Percentiles rank a stretch among this genome's conserved stretches.
Evolutionary conservation across 2,797 vertebrate species (phyloP).

Genomic region (Melanotaenia boesemani): DNA sequence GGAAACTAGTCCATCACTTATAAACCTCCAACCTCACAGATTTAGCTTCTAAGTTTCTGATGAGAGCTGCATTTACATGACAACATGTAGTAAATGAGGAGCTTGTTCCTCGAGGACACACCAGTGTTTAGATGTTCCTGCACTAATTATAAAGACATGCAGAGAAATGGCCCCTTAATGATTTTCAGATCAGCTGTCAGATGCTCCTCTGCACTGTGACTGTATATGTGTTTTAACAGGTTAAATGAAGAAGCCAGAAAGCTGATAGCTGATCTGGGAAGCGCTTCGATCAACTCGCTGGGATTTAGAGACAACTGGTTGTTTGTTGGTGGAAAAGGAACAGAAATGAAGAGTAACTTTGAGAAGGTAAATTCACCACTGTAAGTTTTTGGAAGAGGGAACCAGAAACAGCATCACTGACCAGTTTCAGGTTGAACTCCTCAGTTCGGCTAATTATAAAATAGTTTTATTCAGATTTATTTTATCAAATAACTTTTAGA

Average conservation of each 20-base stretch:
- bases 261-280: conserved; percentile 88
- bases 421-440: too few species aligned
- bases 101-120: background rate
- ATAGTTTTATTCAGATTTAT: too few species aligned
- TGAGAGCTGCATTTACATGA: too few species aligned
- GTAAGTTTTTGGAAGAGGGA: background rate
- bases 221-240: conserved; percentile 65
- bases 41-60: too few species aligned
- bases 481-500: too few species aligned
- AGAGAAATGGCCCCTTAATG: background rate
- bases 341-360: conserved; percentile 80
- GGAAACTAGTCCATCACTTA: too few species aligned
- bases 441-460: too few species aligned
- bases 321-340: conserved; percentile 93
- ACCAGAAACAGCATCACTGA: too few species aligned
- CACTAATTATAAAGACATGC: background rate
- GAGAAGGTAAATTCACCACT: conserved; percentile 85
- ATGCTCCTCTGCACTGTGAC: background rate
- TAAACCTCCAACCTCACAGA: too few species aligned
- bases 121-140: too few species aligned
- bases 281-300: conserved; percentile 79
- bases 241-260: conserved; percentile 86
- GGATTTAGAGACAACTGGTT: conserved; percentile 93
- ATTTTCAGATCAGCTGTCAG: background rate
- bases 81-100: background rate